Percentiles rank a stretch among this genome's conserved stretches.
These are phyloP conservation scores for Crypturellus undulatus DNA, from an alignment of 2,113 vertebrate species.

Conservation along the genomic window DNA sequence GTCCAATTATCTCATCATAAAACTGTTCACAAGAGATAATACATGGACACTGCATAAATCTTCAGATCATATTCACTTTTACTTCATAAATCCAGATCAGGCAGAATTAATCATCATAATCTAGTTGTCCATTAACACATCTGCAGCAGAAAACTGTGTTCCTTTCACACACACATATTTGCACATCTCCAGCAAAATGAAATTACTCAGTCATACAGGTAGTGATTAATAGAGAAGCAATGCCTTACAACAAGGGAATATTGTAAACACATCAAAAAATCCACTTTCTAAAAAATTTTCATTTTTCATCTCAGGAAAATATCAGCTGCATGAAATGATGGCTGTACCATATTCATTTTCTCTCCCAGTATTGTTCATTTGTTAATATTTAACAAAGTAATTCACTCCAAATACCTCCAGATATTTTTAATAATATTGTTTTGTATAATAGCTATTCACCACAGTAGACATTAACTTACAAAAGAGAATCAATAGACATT, in stretches of 20 bases:
- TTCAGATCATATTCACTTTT: constrained; percentile 16
- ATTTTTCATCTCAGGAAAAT: not conserved
- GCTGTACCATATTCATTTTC: not conserved
- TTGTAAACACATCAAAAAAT: not conserved
- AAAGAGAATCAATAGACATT: not conserved
- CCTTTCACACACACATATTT: not conserved
- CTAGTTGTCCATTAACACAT: not conserved
- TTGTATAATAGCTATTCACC: not conserved
- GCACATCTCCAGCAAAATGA: not conserved
- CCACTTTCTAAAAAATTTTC: not conserved
- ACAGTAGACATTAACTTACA: not conserved
- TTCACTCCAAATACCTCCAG: not conserved
- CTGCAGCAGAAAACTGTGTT: not conserved
- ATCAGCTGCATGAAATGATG: not conserved
- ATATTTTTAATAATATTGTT: not conserved
- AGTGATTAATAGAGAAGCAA: not conserved
- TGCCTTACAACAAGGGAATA: not conserved
- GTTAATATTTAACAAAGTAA: not conserved
- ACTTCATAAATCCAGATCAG: constrained; percentile 53
- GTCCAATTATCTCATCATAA: constrained; percentile 57
- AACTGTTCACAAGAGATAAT: constrained; percentile 47
- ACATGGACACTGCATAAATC: constrained; percentile 29
- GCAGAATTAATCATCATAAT: constrained; percentile 52
- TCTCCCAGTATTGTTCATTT: not conserved
- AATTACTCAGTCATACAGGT: not conserved